Evolutionary conservation across 2,797 vertebrate genomes (phyloP), one percentile per base, ranked within the genome.

Genomic region (Acrossocheilus wenchowensis): DNA sequence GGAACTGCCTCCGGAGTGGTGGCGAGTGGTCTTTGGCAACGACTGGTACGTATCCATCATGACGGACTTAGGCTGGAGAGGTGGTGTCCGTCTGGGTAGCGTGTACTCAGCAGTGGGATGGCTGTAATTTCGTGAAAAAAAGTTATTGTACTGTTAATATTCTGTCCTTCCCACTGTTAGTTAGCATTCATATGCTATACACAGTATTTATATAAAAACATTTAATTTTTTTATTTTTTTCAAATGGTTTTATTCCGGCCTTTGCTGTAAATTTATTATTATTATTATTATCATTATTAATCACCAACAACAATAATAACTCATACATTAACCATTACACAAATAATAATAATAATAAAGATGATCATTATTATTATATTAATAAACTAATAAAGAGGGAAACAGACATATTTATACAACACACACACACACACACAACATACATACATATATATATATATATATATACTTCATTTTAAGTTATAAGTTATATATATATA

Each of bases 21-120:
- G 96, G 87, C 94, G 94, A 86, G 93, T 94, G 83, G 94, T 97
- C 95, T 96, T 99, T 95, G 98, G 98, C 93, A 99, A 94, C 14
- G 97, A 98, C 93, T 97, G 98, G 88, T 97, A 98, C 88, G 96
- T 92, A 6, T 96, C 95, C 8, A 75, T 87, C 80, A 95, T 90
- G 93, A 94, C 94, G 91, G 94, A 90, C 92, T 95, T 95, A 84
- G 96, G 92, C 91, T 96, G 96, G 89, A 94, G 94, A 75, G 97
- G 96, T 84, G 97, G 96, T 82, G 96, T 97, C 90, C 96, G 95
- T 79, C 96, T 94, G 87, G 96, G 95, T 80, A 97, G 96, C 26
- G 94, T 96, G 90, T 95, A 97, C 81, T 98, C 97, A 66, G 92
- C 92, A 78, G 94, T 17, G 23, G 96, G 91, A 82, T 88, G 88